Evolutionary conservation across 2,888 invertebrate genomes (phyloP).

Genomic region (Drosophila testacea): DNA sequence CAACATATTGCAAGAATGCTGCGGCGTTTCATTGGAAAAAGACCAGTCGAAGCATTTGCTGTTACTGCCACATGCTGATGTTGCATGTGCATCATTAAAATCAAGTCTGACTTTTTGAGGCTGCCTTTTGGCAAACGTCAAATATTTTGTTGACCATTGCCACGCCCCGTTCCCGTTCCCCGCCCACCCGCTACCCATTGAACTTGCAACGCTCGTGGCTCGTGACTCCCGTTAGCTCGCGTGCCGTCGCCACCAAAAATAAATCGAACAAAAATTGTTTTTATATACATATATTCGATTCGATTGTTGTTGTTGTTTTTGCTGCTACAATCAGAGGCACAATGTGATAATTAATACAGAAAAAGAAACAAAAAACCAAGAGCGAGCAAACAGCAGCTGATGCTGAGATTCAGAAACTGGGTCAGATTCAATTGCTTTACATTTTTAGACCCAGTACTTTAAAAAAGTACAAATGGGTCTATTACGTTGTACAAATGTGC

Average conservation of each 20-base stretch:
- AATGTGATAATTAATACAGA: conserved; percentile 76
- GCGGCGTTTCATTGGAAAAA: conserved; percentile 72
- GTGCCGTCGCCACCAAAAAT: conserved; percentile 64
- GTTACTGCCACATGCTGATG: conserved; percentile 41
- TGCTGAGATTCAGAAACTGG: conserved; percentile 52
- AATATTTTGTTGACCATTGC: conserved; percentile 20
- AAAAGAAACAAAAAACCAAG: conserved; percentile 17
- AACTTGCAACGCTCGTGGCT: conserved; percentile 13
- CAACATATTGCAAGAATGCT: conserved; percentile 67
- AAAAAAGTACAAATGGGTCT: no score
- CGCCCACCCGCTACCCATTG: neutral
- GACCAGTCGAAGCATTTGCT: conserved; percentile 45
- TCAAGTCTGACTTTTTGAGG: conserved; percentile 55
- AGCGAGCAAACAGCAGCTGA: conserved; percentile 35
- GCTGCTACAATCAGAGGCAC: conserved; percentile 57
- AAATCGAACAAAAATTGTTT: conserved; percentile 53
- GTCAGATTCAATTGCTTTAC: conserved; percentile 73
- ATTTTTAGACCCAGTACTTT: no score
- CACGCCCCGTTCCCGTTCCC: neutral
- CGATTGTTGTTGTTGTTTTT: conserved; percentile 20
- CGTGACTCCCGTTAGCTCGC: conserved; percentile 72
- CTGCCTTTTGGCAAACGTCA: conserved; percentile 59
- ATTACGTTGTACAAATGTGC: no score
- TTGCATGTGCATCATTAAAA: conserved; percentile 76
- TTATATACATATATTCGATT: conserved; percentile 15